Conservation (phyloP, 2,113 vertebrate species). For the Tachuris rubrigastra region DNA sequence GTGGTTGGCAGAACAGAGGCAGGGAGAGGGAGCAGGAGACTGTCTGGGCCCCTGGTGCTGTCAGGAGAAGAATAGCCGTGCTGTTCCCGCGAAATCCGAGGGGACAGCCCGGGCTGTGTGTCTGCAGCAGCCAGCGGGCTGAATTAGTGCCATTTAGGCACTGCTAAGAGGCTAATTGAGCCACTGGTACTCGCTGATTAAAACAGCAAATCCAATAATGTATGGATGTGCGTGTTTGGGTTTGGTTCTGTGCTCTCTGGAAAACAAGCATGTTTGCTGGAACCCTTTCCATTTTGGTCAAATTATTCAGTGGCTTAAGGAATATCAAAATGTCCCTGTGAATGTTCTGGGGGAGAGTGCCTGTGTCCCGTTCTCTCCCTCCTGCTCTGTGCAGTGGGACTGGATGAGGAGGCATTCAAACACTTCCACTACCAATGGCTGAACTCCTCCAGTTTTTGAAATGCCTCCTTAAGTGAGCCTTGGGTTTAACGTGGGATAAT, state of each 20-base stretch:
- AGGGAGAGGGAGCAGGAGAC: constrained; percentile 42
- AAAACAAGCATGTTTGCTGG: background rate
- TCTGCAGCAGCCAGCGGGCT: constrained; percentile 52
- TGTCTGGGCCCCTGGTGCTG: constrained; percentile 61
- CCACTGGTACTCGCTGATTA: constrained; percentile 64
- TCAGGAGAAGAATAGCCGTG: constrained; percentile 50
- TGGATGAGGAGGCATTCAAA: background rate
- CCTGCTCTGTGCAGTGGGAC: background rate
- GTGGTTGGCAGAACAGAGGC: constrained; percentile 60
- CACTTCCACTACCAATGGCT: background rate
- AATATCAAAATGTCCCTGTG: background rate
- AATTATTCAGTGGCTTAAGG: background rate
- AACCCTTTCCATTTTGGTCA: background rate
- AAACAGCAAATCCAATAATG: constrained; percentile 55
- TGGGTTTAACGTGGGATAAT: background rate
- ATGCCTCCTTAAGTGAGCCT: background rate
- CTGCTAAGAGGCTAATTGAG: constrained; percentile 58
- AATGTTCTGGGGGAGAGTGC: background rate
- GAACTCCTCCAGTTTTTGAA: background rate
- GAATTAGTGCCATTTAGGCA: constrained; percentile 62
- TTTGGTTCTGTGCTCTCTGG: constrained; percentile 19
- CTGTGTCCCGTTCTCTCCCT: background rate
- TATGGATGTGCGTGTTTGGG: constrained; percentile 43
- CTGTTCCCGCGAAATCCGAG: constrained; percentile 45
- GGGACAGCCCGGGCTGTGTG: constrained; percentile 51